Base-by-base conservation (phyloP, 2,113 vertebrate genomes). In the Camelus dromedarius region DNA sequence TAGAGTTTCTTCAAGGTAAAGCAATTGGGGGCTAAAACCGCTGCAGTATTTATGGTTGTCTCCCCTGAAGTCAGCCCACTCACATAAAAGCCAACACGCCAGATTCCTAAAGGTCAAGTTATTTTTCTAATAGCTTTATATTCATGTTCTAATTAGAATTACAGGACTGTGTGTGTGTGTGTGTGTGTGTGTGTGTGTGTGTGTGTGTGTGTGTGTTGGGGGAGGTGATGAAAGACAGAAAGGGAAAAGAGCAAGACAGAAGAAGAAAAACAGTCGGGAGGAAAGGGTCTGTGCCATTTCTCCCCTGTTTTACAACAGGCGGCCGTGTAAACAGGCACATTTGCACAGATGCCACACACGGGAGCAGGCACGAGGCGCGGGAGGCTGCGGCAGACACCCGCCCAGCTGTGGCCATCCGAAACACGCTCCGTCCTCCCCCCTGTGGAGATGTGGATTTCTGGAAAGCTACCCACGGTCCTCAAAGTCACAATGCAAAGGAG, bases 401-500 rank as follows among this genome's bases (percentile, higher is more conserved):
- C 94, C 95, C 97, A 96, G 97, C 97, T 98, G 96, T 98, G 95
- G 97, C 97, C 96, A 81, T 87, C 24, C 18, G 97, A 92, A 97
- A 84, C 92, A 64, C 96, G 92, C 96, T 95, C 89, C 81, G 64
- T 70, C 91, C 89, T 96, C 96, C 96, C 97, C 97, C 97, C 97
- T 87, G 72, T 14, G 95, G 98, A 97, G 97, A 97, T 89, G 93
- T 52, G 93, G 96, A 88, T 97, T 97, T 98, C 98, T 98, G 98
- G 98, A 98, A 98, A 97, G 96, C 93, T 95, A 95, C 97, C 97
- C 97, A 96, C 96, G 95, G 96, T 97, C 16, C 94, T 88, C 96
- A 97, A 13, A 98, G 94, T 96, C 98, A 97, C 98, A 97, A 98
- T 89, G 96, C 94, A 60, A 97, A 98, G 84, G 84, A 20, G 69